Base-by-base conservation (phyloP, 2,797 vertebrate species). In the Lacerta viridis region DNA sequence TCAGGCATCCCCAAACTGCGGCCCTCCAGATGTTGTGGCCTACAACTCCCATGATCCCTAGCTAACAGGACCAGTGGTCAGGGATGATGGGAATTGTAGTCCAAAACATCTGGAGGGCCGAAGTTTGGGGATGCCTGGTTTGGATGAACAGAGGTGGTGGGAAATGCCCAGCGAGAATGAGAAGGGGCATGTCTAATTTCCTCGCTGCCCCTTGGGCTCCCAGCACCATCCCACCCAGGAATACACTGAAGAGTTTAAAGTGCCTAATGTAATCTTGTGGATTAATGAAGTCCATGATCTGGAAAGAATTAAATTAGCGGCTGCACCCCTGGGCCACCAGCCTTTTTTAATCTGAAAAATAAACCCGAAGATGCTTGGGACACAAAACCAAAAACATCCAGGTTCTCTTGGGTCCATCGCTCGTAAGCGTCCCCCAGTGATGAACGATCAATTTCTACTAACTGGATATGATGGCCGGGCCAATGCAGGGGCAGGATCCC, bases 231-330 rank as follows among this genome's bases (percentile, higher is more conserved):
- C 89, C 92, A 94, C 84, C 87, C 83, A 23, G 50, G 50, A 64
- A 64, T 61, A 89, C 0, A 4, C 85, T 90, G 93, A 94, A 93
- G 92, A 95, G 93, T 90, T 87, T 80, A 93, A 91, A 92, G 92
- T 92, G 93, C 94, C 93, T 92, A 93, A 33, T 33, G 33, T 33
- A 33, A 84, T 93, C 91, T 93, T 82, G 91, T 69, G 95, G 92
- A 92, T 94, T 93, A 93, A 94, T 93, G 93, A 93, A 91, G 89
- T 92, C 29, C 92, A 88, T 82, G 92, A 94, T 93, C 92, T 90
- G 92, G 92, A 94, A 95, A 93, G 92, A 92, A 95, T 94, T 90
- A 91, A 85, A 94, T 94, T 95, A 94, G 87, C 82, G 88, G 93
- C 93, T 90, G 92, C 92, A 92, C 92, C 95, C 94, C 93, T 33